Evolutionary conservation across 2,797 vertebrate genomes (phyloP), one percentile per base, ranked within the genome.

Genomic region (Pseudomugil gertrudae): DNA sequence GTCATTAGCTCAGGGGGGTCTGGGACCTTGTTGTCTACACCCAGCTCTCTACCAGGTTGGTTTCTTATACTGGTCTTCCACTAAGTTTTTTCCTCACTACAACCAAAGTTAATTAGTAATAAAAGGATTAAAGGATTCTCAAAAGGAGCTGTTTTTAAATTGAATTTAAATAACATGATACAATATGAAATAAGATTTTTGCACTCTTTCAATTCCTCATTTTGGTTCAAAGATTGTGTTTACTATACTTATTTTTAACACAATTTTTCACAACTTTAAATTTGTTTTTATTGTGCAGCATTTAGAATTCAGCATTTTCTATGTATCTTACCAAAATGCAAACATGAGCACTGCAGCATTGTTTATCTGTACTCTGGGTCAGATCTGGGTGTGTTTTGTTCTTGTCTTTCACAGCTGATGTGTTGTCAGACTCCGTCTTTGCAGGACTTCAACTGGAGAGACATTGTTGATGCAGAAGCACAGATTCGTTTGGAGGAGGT

Each of bases 1-100:
- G 92, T 92, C 90, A 0, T 43, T 93, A 58, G 63, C 76, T 83
- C 92, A 93, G 0, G 88, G 90, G 0, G 91, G 93, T 13, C 90
- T 87, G 19, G 93, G 92, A 33, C 84, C 87, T 5, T 66, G 75
- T 9, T 90, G 79, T 79, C 76, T 93, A 9, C 90, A 94, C 54
- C 83, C 88, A 38, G 75, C 71, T 1, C 68, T 93, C 6, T 93
- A 85, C 72, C 72, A 90, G 88, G 89, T 91, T n/a, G 9, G 32
- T 0, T 24, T 4, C 36, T 52, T 26, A 48, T 17, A 4, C 13
- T 50, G 5, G 11, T 13, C 11, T 48, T 24, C 45, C 45, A 48
- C 10, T 4, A 47, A 3, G 45, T 10, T 10, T 0, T 50, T 5
- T 50, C 10, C 21, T 21, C 1, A 21, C 5, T 6, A 45, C 1